These are phyloP conservation scores for Drosophila oshimai DNA, from an alignment of 1,140 invertebrate species.

Conservation along the genomic window DNA sequence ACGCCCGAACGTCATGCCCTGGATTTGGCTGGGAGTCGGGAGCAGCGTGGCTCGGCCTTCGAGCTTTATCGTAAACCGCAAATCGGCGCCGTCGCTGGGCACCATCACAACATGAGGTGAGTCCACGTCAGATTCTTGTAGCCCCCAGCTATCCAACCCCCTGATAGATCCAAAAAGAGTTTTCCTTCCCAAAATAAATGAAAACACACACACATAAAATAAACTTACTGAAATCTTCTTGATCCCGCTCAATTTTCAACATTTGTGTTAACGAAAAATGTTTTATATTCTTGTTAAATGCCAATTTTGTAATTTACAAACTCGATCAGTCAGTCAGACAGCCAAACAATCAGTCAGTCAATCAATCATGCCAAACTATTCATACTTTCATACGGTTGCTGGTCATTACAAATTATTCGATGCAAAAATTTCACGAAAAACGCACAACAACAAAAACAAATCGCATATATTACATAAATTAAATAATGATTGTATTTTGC, in stretches of 20 bases:
- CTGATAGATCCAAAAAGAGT: slow-evolving; percentile 2
- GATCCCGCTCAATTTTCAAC: slow-evolving; percentile 40
- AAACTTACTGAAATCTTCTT: slow-evolving; percentile 10
- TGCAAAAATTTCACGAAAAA: slow-evolving; percentile 65
- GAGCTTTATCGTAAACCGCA: slow-evolving; percentile 96
- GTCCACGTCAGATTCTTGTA: slow-evolving; percentile 3
- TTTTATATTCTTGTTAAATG: slow-evolving; percentile 81
- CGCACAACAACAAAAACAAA: slow-evolving; percentile 55
- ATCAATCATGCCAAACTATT: slow-evolving; percentile 61
- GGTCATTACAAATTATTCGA: slow-evolving; percentile 65
- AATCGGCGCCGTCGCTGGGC: slow-evolving; percentile 82
- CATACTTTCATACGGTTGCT: slow-evolving; percentile 73
- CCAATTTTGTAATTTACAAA: slow-evolving; percentile 63
- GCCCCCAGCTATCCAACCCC: neutral
- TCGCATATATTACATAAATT: slow-evolving; percentile 53
- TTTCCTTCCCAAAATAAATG: neutral
- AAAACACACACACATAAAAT: slow-evolving; percentile 9
- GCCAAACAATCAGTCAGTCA: slow-evolving; percentile 52
- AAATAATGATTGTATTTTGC: slow-evolving; percentile 76
- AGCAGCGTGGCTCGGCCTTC: slow-evolving; percentile 96
- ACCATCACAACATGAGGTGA: slow-evolving; percentile 90
- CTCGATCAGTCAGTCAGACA: slow-evolving; percentile 37
- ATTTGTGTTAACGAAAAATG: slow-evolving; percentile 83
- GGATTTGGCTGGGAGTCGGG: slow-evolving; percentile 92
- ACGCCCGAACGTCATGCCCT: slow-evolving; percentile 82